Evolutionary conservation across 2,113 vertebrate genomes (phyloP), one percentile per base, ranked within the genome.

Genomic region (Tor tambroides): DNA sequence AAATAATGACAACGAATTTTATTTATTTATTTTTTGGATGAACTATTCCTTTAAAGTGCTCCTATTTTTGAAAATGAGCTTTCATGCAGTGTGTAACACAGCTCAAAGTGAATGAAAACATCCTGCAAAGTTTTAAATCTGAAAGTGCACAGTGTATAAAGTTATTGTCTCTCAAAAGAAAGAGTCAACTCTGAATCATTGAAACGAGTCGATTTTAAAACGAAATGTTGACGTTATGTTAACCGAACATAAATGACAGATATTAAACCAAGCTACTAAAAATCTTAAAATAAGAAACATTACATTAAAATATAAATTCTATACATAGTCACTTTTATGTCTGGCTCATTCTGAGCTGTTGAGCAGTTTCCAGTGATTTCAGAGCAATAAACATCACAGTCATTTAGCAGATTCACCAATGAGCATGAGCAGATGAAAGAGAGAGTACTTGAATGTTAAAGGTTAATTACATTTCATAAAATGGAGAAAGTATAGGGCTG

Each of bases 401-500:
- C 54, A 46, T 30, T n/a, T 8, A 65, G 21, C 11, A 56, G 17
- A 49, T 69, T 46, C 56, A 2, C 2, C 17, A 59, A 63, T 80
- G 41, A 71, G 26, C 35, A 51, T 5, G 14, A 49, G 54, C 35
- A 26, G 75, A 80, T 74, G 28, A 78, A 80, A 74, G 49, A 6
- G 59, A 56, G 46, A 21, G n/a, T 2, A 23, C 19, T 41, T 32
- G 32, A 28, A 46, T 81, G 56, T n/a, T 54, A 56, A 54, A 86
- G 78, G 79, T 86, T 89, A 80, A 85, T 87, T 86, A 59, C 67
- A 19, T 59, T 56, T 21, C 38, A 28, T 79, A 85, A 85, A 85
- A 86, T 75, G 3, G 21, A 67, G 76, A 54, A 65, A 81, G 82
- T 51, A 75, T 80, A 7, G 17, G 38, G 17, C 21, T 72, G 65